phyloP scores from a whole-genome alignment of 2,797 vertebrate genomes.

The Mormyrops attenuatus region DNA sequence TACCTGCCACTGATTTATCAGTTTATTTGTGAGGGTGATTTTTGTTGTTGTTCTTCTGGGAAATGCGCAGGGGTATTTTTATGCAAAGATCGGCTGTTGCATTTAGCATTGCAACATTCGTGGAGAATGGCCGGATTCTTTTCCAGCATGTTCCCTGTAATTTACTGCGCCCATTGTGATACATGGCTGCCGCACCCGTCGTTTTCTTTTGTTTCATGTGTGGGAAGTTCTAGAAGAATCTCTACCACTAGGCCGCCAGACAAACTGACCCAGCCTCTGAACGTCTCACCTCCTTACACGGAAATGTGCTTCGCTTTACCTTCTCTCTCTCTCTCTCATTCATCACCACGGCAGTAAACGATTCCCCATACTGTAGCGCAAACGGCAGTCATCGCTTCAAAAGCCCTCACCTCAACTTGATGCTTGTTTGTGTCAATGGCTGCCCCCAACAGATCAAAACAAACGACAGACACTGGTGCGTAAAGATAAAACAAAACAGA shows the following conservation, averaged over 20 bases:
- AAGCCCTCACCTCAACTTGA: neutral
- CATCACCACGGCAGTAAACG: neutral
- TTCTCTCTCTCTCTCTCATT: neutral
- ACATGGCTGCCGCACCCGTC: too few species aligned
- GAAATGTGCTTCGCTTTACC: neutral
- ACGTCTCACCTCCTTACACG: neutral
- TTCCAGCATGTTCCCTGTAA: neutral
- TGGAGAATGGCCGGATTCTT: neutral
- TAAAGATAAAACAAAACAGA: neutral
- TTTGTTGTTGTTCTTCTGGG: neutral
- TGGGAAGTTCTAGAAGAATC: neutral
- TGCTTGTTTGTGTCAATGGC: neutral
- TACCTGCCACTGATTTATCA: neutral
- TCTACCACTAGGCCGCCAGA: neutral
- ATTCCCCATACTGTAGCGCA: neutral
- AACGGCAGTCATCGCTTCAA: neutral
- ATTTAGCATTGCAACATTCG: neutral
- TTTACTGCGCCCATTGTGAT: neutral
- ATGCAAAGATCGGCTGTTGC: neutral
- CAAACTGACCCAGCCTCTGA: neutral
- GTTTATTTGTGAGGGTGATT: neutral
- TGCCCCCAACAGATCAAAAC: neutral
- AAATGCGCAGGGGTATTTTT: neutral
- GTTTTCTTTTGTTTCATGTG: neutral
- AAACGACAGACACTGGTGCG: neutral